phyloP scores from a whole-genome alignment of 2,113 vertebrate species.

The Sylvia atricapilla region DNA sequence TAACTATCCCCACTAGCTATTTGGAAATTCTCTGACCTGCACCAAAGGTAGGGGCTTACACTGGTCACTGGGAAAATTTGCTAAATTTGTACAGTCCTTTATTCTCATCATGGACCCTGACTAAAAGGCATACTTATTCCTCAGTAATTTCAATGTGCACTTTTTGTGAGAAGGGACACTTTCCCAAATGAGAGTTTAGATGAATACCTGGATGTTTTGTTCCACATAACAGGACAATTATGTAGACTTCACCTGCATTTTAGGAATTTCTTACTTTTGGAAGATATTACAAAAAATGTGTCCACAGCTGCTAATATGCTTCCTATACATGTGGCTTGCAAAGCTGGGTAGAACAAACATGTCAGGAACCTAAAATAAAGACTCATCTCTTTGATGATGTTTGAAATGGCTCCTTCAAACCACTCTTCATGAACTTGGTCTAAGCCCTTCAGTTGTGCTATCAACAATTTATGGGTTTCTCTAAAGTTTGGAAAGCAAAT shows the following conservation, averaged over 20 bases:
- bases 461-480: background rate
- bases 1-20: background rate
- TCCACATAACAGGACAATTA: background rate
- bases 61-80: background rate
- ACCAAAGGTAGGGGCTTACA: background rate
- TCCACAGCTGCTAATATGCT: background rate
- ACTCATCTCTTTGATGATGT: background rate
- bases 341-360: background rate
- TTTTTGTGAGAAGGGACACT: background rate
- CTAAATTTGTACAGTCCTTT: background rate
- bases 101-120: background rate
- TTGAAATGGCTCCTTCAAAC: background rate
- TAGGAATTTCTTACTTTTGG: background rate
- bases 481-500: background rate
- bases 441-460: background rate
- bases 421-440: background rate
- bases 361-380: background rate
- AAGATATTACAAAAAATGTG: background rate
- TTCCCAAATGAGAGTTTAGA: background rate
- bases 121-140: background rate
- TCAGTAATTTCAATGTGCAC: background rate
- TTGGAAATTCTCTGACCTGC: background rate
- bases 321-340: background rate
- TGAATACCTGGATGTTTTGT: background rate
- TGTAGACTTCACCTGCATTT: background rate